phyloP scores from a whole-genome alignment of 1,140 invertebrate species.

The Drosophila repletoides region DNA sequence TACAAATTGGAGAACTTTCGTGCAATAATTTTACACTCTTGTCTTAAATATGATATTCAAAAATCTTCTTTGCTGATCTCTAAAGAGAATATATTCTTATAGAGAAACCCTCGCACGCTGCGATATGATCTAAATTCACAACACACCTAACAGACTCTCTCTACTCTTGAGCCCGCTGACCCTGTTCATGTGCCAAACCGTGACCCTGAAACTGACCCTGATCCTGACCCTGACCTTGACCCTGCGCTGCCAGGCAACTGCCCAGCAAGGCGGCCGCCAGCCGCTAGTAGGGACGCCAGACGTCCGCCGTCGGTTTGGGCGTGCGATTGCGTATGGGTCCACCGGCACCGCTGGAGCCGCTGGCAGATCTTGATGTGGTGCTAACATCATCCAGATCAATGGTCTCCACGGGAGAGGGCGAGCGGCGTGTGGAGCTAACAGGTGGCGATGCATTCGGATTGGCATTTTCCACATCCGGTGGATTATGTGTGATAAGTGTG shows the following conservation, averaged over 20 bases:
- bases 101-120: conserved; percentile 40
- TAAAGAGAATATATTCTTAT: background rate
- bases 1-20: background rate
- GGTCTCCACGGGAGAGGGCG: conserved; percentile 75
- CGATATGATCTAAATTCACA: conserved; percentile 57
- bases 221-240: background rate
- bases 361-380: conserved; percentile 70
- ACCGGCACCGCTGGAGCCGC: conserved; percentile 45
- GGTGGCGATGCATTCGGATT: conserved; percentile 80
- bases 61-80: background rate
- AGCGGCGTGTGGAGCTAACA: conserved; percentile 72
- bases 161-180: background rate
- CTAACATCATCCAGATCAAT: conserved; percentile 79
- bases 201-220: background rate
- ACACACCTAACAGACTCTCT: conserved; percentile 12
- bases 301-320: conserved; percentile 75
- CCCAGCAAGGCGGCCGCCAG: conserved; percentile 77
- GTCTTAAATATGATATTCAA: background rate
- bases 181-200: background rate
- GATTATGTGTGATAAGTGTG: conserved; percentile 76
- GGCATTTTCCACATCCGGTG: conserved; percentile 70
- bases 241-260: conserved; percentile 59
- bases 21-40: too few relatives aligned
- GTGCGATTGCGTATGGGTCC: conserved; percentile 76
- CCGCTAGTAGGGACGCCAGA: conserved; percentile 82